These are phyloP conservation scores for Nothocercus julius DNA, from an alignment of 2,113 vertebrate species.

Conservation along the genomic window DNA sequence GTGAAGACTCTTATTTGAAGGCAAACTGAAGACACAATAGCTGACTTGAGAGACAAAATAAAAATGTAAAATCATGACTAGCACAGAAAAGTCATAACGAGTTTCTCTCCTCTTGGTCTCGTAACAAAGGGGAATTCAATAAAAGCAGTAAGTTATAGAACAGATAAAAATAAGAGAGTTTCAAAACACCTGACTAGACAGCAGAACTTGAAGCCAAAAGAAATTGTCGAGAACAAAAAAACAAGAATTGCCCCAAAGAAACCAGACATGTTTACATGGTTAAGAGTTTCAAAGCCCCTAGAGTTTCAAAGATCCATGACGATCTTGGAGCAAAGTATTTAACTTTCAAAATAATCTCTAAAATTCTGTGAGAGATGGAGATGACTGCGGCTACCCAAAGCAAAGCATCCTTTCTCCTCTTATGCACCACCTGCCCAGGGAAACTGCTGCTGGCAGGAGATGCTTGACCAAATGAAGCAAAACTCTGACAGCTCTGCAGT, in stretches of 20 bases:
- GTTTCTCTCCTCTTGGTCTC: constrained; percentile 15
- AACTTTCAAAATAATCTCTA: background rate
- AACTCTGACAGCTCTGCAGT: background rate
- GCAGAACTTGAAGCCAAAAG: background rate
- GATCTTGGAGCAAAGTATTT: background rate
- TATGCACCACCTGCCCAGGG: background rate
- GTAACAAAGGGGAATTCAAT: constrained; percentile 50
- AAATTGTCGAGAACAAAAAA: background rate
- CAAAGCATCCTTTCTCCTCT: background rate
- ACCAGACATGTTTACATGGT: background rate
- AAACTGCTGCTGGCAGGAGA: background rate
- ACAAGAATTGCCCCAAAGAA: background rate
- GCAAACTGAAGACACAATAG: constrained; percentile 19
- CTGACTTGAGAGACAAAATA: constrained; percentile 34
- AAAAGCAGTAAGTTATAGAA: constrained; percentile 47
- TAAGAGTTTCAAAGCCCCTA: background rate
- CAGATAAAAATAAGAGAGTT: constrained; percentile 36
- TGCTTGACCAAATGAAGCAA: background rate
- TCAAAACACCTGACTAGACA: background rate
- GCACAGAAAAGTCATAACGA: constrained; percentile 30
- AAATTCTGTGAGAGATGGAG: background rate
- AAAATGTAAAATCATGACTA: constrained; percentile 50
- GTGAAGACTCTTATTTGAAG: constrained; percentile 39
- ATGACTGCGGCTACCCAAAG: background rate
- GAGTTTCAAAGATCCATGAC: background rate